Conservation (phyloP, 2,113 vertebrate species). For the Ictidomys tridecemlineatus region DNA sequence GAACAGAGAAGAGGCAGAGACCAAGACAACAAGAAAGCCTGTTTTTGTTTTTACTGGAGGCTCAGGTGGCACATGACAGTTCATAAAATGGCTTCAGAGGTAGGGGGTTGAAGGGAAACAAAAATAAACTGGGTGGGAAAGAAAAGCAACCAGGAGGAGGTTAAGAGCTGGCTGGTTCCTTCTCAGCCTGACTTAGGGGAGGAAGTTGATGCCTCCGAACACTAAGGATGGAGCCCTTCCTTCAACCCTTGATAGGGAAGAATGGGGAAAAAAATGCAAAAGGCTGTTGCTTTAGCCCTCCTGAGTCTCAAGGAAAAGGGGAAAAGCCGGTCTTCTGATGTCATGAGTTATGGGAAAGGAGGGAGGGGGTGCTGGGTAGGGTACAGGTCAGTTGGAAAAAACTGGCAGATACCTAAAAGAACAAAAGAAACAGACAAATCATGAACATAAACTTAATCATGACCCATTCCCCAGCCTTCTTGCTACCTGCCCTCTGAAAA, state of each 20-base stretch:
- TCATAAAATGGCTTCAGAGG: constrained; percentile 83
- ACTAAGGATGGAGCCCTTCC: constrained; percentile 60
- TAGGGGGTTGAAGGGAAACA: constrained; percentile 29
- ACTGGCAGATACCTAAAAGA: constrained; percentile 68
- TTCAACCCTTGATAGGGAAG: constrained; percentile 52
- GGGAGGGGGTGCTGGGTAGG: constrained; percentile 56
- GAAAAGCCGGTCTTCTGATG: constrained; percentile 79
- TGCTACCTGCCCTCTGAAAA: background rate
- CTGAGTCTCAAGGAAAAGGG: constrained; percentile 78
- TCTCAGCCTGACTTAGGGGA: constrained; percentile 79
- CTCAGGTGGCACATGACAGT: constrained; percentile 84
- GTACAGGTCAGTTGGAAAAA: constrained; percentile 73
- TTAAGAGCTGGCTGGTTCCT: constrained; percentile 77
- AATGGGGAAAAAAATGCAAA: constrained; percentile 49
- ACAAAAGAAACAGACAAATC: constrained; percentile 57
- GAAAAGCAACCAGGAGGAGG: constrained; percentile 78
- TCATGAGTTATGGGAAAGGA: constrained; percentile 53
- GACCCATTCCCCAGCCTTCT: constrained; percentile 49
- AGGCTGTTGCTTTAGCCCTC: constrained; percentile 74
- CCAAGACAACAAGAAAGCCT: constrained; percentile 77
- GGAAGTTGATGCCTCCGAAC: constrained; percentile 68
- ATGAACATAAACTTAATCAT: constrained; percentile 63
- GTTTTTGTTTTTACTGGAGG: constrained; percentile 86
- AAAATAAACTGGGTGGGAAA: constrained; percentile 79
- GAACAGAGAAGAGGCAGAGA: constrained; percentile 63